phyloP scores from a whole-genome alignment of 2,797 vertebrate species.

The Dendrocincla tyrannina region DNA sequence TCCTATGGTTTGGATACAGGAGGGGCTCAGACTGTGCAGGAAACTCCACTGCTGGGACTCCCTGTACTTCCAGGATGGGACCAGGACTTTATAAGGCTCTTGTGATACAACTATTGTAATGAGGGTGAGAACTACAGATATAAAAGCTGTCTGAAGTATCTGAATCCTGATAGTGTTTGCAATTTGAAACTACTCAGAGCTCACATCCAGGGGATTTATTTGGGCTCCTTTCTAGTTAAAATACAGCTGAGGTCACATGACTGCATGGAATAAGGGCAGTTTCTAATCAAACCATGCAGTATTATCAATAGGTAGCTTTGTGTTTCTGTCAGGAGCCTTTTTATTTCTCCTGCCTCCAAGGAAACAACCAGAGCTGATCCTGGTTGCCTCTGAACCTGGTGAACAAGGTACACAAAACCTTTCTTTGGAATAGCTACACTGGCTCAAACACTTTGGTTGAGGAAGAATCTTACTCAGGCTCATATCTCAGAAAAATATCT shows the following conservation, averaged over 20 bases:
- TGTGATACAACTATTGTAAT: not conserved
- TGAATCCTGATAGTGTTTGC: not conserved
- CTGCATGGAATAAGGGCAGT: not conserved
- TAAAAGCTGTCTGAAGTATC: not conserved
- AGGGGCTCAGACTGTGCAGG: not conserved
- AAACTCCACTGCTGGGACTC: not conserved
- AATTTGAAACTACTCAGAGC: not conserved
- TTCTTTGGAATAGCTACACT: not conserved
- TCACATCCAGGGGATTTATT: not conserved
- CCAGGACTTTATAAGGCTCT: not conserved
- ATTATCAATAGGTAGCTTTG: not conserved
- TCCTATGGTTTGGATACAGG: not conserved
- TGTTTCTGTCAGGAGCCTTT: constrained; percentile 19
- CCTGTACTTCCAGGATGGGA: not conserved
- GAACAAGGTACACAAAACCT: not conserved
- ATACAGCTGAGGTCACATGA: not conserved
- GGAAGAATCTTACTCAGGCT: not conserved
- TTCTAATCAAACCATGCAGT: constrained; percentile 7
- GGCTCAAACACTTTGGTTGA: not conserved
- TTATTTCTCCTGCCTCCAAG: constrained; percentile 7
- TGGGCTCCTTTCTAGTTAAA: not conserved
- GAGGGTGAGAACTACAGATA: not conserved
- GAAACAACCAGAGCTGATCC: not conserved
- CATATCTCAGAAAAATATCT: not conserved
- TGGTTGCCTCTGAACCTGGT: not conserved